Percentiles rank a stretch among this genome's conserved stretches.
Evolutionary conservation across 2,113 vertebrate species (phyloP).

Genomic region (Brienomyrus longianalis): DNA sequence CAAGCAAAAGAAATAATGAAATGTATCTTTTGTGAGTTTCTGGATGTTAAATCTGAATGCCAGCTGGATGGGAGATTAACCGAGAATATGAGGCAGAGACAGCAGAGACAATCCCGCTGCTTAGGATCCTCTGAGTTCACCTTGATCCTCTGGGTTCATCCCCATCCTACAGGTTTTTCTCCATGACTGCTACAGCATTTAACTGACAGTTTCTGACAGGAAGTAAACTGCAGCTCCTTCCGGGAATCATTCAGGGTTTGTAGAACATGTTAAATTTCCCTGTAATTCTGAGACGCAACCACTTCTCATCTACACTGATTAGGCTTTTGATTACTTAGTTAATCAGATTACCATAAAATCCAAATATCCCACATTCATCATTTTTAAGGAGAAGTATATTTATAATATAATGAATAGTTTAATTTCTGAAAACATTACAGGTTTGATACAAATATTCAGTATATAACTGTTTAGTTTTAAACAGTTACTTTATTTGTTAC

Average conservation of each 20-base stretch:
- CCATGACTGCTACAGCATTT: background rate
- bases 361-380: background rate
- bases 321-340: background rate
- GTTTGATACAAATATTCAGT: background rate
- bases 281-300: background rate
- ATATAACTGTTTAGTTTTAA: background rate
- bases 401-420: background rate
- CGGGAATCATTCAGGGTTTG: background rate
- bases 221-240: background rate
- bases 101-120: background rate
- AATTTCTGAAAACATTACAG: background rate
- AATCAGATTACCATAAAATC: background rate
- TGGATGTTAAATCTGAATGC: background rate
- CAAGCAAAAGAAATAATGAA: background rate
- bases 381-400: background rate
- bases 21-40: background rate
- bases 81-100: background rate
- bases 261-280: background rate
- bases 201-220: background rate
- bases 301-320: background rate
- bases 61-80: background rate
- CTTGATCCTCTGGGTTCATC: background rate
- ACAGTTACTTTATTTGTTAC: background rate
- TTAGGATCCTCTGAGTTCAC: background rate
- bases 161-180: background rate